Evolutionary conservation across 2,113 vertebrate genomes (phyloP).

Genomic region (Geococcyx californianus): DNA sequence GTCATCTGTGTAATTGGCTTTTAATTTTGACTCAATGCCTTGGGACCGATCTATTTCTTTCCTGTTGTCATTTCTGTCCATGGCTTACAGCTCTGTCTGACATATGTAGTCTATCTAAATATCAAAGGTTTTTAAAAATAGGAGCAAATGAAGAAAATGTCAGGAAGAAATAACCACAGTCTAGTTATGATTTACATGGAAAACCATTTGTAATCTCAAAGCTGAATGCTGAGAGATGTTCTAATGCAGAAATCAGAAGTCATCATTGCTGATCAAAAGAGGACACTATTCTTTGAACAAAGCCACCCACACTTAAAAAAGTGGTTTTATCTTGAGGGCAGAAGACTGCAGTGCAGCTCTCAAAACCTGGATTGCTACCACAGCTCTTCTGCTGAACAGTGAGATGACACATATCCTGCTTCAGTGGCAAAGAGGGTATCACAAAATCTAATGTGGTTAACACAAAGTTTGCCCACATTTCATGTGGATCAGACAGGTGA

Average conservation of each 20-base stretch:
- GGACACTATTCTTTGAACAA: neutral
- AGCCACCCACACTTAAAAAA: neutral
- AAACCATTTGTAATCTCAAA: neutral
- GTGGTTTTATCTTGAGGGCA: neutral
- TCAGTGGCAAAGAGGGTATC: neutral
- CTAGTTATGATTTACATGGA: neutral
- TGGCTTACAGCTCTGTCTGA: slow-evolving; percentile 17
- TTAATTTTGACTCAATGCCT: slow-evolving; percentile 18
- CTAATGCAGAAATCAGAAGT: neutral
- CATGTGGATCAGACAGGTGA: neutral
- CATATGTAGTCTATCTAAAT: slow-evolving; percentile 23
- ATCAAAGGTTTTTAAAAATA: slow-evolving; percentile 15
- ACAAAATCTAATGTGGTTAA: neutral
- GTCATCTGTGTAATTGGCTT: neutral
- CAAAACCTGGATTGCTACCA: neutral
- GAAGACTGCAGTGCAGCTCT: neutral
- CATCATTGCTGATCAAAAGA: neutral
- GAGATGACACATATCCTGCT: neutral
- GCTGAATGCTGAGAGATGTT: neutral
- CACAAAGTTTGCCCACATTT: neutral
- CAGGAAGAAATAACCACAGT: neutral
- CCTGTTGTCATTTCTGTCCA: slow-evolving; percentile 1
- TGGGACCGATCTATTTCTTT: slow-evolving; percentile 11
- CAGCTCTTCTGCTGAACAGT: neutral
- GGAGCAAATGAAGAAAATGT: neutral